Evolutionary conservation across 2,888 invertebrate species (phyloP), one percentile per base, ranked within the genome.

Genomic region (Eueremaeus valkanovi): DNA sequence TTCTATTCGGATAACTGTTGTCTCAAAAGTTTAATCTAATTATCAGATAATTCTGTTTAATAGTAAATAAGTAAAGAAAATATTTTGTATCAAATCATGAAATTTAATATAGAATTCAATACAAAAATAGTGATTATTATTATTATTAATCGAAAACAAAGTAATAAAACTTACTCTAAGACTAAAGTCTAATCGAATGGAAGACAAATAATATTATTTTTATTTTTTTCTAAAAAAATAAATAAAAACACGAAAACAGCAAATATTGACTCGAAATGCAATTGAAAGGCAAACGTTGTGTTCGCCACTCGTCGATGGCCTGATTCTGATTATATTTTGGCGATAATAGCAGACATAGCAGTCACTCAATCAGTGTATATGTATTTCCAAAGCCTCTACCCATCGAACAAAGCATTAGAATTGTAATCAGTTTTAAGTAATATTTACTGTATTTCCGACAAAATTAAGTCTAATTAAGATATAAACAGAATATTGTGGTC

Each of bases 1-100:
- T 72, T 58, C 58, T 72, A 72, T 42, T 75, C 75, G 1, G 72
- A 72, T 27, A 40, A 61, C 24, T 27, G 42, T 40, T 63, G 24
- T 63, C 36, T 66, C 6, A 66, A 1, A 2, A 13, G 21, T 66
- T 66, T 55, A 11, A 55, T 55, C 9, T 27, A 27, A 24, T 1
- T 29, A 29, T 29, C 29, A 13, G 5, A 13, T 18, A 5, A 58
- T 29, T 29, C 16, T 13, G 13, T 27, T 29, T 58, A 13, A 18
- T 45, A 16, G 18, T 45, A 45, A 36, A 36, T 36, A 11, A 36
- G 11, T 36, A 36, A 5, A 36, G 11, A 36, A 45, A 45, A 45
- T 45, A 45, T 45, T 45, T 45, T 11, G 18, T 45, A 45, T 11
- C 16, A 45, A 45, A 45, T 45, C 9, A 45, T 45, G 36, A 58